A percentile compares a stretch with the other conserved stretches of the same genome.
phyloP scores from a whole-genome alignment of 2,113 vertebrate genomes.

The Albula glossodonta region DNA sequence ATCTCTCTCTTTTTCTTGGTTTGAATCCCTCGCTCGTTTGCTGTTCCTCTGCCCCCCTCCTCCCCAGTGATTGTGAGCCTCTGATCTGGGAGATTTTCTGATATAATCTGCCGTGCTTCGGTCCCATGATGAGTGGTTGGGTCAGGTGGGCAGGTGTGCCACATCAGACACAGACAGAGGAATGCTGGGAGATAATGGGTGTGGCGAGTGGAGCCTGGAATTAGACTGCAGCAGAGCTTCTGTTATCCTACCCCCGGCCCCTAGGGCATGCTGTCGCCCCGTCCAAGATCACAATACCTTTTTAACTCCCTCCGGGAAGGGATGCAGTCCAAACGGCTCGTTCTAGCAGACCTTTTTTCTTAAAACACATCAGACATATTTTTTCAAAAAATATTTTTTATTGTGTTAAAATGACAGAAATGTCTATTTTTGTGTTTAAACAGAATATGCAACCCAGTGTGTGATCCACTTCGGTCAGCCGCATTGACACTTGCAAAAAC shows the following conservation, averaged over 20 bases:
- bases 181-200: not conserved
- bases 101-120: conserved; percentile 25
- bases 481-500: not conserved
- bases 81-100: not conserved
- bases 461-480: not conserved
- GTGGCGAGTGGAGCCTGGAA: conserved; percentile 42
- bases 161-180: conserved; percentile 1
- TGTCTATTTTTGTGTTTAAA: not conserved
- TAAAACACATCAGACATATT: not conserved
- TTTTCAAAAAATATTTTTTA: not conserved
- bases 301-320: not conserved
- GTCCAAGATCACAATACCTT: not conserved
- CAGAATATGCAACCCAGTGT: not conserved
- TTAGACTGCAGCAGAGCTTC: conserved; percentile 35
- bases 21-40: not conserved
- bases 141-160: conserved; percentile 41
- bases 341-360: not conserved
- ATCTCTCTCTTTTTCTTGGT: conserved; percentile 4
- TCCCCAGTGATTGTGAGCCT: not conserved
- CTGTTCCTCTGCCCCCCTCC: not conserved
- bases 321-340: not conserved
- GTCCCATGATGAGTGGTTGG: conserved; percentile 18
- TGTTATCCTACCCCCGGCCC: conserved; percentile 31
- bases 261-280: conserved; percentile 43
- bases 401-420: not conserved